phyloP scores from a whole-genome alignment of 1,140 invertebrate species.

The Cydia amplana region DNA sequence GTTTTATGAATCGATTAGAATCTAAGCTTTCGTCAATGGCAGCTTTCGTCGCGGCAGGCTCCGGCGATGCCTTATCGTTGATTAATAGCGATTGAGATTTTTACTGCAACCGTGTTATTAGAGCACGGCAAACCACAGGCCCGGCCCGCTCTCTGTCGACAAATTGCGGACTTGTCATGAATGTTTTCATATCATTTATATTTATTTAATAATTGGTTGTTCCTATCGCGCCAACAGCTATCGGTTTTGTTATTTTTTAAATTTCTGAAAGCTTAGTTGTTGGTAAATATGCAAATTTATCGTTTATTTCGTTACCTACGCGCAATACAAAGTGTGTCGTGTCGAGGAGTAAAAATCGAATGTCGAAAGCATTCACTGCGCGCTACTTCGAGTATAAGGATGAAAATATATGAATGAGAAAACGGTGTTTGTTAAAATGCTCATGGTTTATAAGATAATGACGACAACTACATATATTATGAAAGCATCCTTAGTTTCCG shows the following conservation, averaged over 20 bases:
- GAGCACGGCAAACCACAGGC: slow-evolving; percentile 58
- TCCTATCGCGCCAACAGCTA: slow-evolving; percentile 22
- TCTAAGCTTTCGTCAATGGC: slow-evolving; percentile 79
- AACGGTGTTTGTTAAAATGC: neutral
- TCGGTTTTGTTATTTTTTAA: slow-evolving; percentile 17
- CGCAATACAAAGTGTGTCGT: slow-evolving; percentile 5
- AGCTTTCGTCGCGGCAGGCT: slow-evolving; percentile 61
- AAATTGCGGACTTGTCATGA: slow-evolving; percentile 60
- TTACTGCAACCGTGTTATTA: slow-evolving; percentile 71
- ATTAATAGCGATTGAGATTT: slow-evolving; percentile 77
- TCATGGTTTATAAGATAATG: neutral
- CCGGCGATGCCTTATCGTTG: slow-evolving; percentile 70
- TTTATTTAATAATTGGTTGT: slow-evolving; percentile 47
- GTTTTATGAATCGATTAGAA: slow-evolving; percentile 78
- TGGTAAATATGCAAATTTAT: slow-evolving; percentile 30
- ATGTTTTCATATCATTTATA: slow-evolving; percentile 54
- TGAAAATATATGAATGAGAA: slow-evolving; percentile 6
- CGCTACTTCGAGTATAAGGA: slow-evolving; percentile 1
- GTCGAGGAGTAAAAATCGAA: neutral
- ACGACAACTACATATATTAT: neutral
- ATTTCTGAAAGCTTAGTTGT: slow-evolving; percentile 28
- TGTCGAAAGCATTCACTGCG: slow-evolving; percentile 15
- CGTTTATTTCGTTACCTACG: slow-evolving; percentile 14
- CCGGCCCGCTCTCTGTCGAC: slow-evolving; percentile 55
- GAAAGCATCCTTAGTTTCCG: too few relatives aligned